A percentile compares a stretch with the other conserved stretches of the same genome.
Conservation (phyloP, 2,113 vertebrate genomes). For the Circaetus cinerascens region DNA sequence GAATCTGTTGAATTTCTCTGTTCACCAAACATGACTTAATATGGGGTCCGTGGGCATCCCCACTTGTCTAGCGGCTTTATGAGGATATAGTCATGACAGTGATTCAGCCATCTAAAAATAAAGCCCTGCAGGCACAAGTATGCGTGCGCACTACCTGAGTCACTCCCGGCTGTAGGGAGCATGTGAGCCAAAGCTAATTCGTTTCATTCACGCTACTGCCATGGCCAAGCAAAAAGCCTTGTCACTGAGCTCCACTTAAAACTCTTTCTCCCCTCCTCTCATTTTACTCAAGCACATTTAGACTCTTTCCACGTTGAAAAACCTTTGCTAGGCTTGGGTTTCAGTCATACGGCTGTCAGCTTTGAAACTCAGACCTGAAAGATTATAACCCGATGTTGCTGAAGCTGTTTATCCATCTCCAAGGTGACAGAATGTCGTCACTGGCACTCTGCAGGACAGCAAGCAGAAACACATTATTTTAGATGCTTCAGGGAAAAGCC, state of each 20-base stretch:
- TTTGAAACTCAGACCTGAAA: constrained; percentile 30
- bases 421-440: constrained; percentile 62
- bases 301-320: background rate
- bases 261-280: background rate
- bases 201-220: background rate
- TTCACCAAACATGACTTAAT: constrained; percentile 53
- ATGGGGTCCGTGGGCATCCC: constrained; percentile 34
- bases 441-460: background rate
- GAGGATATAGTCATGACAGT: background rate
- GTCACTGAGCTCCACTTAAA: background rate
- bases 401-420: constrained; percentile 60
- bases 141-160: background rate
- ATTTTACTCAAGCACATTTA: background rate
- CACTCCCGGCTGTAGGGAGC: background rate
- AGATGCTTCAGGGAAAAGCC: constrained; percentile 37
- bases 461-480: background rate
- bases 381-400: constrained; percentile 28
- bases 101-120: constrained; percentile 58
- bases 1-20: background rate
- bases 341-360: background rate
- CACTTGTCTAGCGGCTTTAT: background rate
- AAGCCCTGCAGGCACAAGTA: constrained; percentile 14
- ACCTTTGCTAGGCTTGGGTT: background rate
- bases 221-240: background rate
- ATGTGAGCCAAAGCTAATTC: background rate